Evolutionary conservation across 2,888 invertebrate genomes (phyloP).

Genomic region (Pyrochroa serraticornis): DNA sequence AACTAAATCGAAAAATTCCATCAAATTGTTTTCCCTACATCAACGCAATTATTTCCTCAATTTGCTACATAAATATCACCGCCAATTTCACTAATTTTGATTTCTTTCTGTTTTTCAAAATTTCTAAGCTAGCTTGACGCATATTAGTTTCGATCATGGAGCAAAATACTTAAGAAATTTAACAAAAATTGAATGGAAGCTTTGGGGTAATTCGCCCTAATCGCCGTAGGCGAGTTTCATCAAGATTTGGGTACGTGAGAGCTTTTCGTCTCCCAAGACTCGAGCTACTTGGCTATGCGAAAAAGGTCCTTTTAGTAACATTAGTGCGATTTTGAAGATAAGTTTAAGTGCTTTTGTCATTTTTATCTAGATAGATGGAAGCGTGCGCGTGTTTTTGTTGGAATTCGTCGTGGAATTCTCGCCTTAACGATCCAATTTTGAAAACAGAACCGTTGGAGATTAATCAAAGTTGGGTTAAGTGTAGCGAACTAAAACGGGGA

Average conservation of each 20-base stretch:
- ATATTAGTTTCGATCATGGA: too few species aligned
- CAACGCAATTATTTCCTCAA: background rate
- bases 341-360: conserved; percentile 19
- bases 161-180: too few species aligned
- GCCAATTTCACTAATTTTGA: too few species aligned
- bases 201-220: too few species aligned
- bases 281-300: conserved; percentile 32
- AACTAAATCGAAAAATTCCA: conserved; percentile 26
- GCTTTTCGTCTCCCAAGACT: background rate
- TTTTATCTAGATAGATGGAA: conserved; percentile 13
- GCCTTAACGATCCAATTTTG: conserved; percentile 17
- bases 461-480: conserved; percentile 25
- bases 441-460: conserved; percentile 12
- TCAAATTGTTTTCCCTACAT: conserved; percentile 12
- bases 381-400: conserved; percentile 4
- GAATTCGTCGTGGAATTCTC: conserved; percentile 10
- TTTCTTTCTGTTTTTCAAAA: too few species aligned
- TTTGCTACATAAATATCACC: too few species aligned
- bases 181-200: too few species aligned
- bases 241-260: too few species aligned
- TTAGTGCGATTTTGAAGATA: conserved; percentile 36
- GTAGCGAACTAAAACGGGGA: conserved; percentile 30
- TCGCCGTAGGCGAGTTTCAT: too few species aligned
- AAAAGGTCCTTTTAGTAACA: conserved; percentile 30
- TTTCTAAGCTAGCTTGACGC: too few species aligned